Evolutionary conservation across 2,888 invertebrate genomes (phyloP).

Genomic region (Julus scandinavius): DNA sequence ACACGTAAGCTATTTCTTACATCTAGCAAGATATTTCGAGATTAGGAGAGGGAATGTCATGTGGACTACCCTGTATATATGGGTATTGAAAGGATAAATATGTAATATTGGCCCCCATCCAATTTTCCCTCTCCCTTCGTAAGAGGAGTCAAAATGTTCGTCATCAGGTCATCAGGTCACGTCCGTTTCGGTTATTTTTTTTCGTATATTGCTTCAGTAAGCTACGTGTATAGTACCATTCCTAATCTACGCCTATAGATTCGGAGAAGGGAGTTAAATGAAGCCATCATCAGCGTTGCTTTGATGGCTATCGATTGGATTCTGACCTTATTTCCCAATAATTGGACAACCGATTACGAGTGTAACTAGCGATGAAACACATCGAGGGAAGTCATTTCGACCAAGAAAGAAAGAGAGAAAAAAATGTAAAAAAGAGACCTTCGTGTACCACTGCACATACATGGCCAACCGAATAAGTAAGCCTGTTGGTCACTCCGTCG

Average conservation of each 20-base stretch:
- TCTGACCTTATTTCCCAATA: slow-evolving; percentile 43
- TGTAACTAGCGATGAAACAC: slow-evolving; percentile 10
- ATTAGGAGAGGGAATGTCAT: too few relatives aligned
- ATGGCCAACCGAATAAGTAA: too few relatives aligned
- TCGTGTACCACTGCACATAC: background rate
- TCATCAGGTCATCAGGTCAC: slow-evolving; percentile 24
- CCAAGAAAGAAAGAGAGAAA: background rate
- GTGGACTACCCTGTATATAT: too few relatives aligned
- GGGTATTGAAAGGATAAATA: too few relatives aligned
- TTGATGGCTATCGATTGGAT: slow-evolving; percentile 53
- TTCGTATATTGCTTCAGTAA: background rate
- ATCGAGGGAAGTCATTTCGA: background rate
- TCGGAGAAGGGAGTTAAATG: slow-evolving; percentile 54
- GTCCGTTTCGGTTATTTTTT: too few relatives aligned
- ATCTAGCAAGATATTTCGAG: too few relatives aligned
- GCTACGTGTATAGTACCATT: background rate
- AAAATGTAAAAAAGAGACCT: background rate
- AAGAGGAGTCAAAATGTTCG: too few relatives aligned
- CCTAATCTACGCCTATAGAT: slow-evolving; percentile 41
- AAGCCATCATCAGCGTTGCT: slow-evolving; percentile 53
- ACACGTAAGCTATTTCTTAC: too few relatives aligned
- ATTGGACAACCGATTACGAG: slow-evolving; percentile 55
- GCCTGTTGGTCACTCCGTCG: background rate
- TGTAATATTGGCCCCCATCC: too few relatives aligned
- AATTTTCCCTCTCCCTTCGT: too few relatives aligned